Evolutionary conservation across 2,888 invertebrate genomes (phyloP).

Genomic region (Orthosia cruda): DNA sequence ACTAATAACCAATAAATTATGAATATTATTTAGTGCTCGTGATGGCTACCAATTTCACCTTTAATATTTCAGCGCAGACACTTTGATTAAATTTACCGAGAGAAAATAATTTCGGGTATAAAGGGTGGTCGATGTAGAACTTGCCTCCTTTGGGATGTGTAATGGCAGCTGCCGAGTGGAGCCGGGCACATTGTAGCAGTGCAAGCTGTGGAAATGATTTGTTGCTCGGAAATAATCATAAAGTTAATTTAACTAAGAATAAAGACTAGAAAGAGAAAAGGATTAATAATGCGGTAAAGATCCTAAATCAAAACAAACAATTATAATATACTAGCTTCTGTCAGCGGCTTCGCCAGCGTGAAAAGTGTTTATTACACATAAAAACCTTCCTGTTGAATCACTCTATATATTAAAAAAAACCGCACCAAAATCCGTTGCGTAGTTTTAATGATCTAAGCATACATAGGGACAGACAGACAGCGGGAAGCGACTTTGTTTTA

Average conservation of each 20-base stretch:
- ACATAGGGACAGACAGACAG: too few species aligned
- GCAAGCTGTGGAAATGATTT: background rate
- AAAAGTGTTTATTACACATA: too few species aligned
- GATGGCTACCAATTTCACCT: constrained; percentile 51
- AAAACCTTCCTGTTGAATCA: too few species aligned
- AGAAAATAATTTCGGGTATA: constrained; percentile 45
- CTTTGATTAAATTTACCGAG: constrained; percentile 59
- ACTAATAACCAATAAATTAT: constrained; percentile 43
- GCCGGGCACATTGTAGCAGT: background rate
- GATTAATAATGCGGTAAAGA: background rate
- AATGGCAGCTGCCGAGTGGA: background rate
- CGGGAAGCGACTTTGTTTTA: too few species aligned
- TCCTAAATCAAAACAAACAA: background rate
- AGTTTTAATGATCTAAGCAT: too few species aligned
- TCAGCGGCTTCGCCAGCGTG: too few species aligned
- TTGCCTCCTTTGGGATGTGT: background rate
- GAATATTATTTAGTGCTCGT: constrained; percentile 36
- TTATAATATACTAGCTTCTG: too few species aligned
- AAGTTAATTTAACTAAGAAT: background rate
- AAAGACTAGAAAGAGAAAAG: too few species aligned
- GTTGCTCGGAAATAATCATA: background rate
- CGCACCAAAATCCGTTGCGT: too few species aligned
- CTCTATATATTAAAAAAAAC: too few species aligned
- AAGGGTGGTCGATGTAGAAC: constrained; percentile 33
- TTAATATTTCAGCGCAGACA: constrained; percentile 53